Percentiles rank a stretch among this genome's conserved stretches.
Evolutionary conservation across 2,797 vertebrate genomes (phyloP).

Genomic region (Huso huso): DNA sequence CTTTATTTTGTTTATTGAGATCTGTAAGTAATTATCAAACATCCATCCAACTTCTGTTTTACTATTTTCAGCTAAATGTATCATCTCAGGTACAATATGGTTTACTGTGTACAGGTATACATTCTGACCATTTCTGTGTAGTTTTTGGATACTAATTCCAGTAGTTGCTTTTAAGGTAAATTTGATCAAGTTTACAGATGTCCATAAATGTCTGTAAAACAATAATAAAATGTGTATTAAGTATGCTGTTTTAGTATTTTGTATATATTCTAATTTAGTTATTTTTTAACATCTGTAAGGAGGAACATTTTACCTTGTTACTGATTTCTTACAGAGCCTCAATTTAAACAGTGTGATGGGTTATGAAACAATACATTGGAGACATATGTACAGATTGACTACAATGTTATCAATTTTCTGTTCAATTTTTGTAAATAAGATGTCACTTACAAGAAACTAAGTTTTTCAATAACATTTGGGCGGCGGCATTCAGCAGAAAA

Average conservation of each 20-base stretch:
- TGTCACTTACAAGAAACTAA: too few species aligned
- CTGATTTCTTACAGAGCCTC: too few species aligned
- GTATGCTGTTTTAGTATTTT: slow-evolving; percentile 12
- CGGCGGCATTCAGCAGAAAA: too few species aligned
- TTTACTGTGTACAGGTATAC: slow-evolving; percentile 39
- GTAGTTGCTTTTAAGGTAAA: slow-evolving; percentile 11
- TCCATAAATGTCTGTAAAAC: slow-evolving; percentile 29
- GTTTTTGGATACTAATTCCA: slow-evolving; percentile 11
- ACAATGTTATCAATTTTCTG: too few species aligned
- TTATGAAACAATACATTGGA: too few species aligned
- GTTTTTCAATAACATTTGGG: too few species aligned
- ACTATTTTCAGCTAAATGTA: slow-evolving; percentile 49
- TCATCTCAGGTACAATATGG: too few species aligned
- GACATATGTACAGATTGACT: too few species aligned
- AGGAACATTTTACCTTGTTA: too few species aligned
- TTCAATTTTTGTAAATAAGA: too few species aligned
- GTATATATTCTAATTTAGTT: background rate
- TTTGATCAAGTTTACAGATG: slow-evolving; percentile 24
- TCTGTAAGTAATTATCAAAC: slow-evolving; percentile 42
- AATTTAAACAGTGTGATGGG: too few species aligned
- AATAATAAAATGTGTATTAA: slow-evolving; percentile 37
- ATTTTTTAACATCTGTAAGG: background rate
- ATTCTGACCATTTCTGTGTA: slow-evolving; percentile 15
- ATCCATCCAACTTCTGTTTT: slow-evolving; percentile 65
- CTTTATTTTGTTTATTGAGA: slow-evolving; percentile 34